phyloP scores from a whole-genome alignment of 2,888 invertebrate genomes.

The Dynastes hyllus region DNA sequence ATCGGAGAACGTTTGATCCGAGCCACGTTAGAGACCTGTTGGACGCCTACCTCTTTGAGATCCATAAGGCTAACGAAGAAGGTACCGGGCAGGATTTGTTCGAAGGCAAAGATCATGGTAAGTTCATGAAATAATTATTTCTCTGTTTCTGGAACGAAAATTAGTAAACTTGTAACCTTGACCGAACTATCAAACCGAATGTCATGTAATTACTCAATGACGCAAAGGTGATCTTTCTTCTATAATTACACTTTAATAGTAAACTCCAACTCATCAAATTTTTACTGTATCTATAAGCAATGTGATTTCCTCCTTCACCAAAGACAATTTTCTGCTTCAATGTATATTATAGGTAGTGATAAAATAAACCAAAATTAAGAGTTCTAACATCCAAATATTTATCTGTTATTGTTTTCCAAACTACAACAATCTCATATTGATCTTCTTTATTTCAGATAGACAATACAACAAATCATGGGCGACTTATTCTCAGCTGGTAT shows the following conservation, averaged over 20 bases:
- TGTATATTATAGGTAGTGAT: neutral
- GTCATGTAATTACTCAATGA: neutral
- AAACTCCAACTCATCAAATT: no score
- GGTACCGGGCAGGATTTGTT: constrained; percentile 83
- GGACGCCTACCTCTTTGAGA: constrained; percentile 90
- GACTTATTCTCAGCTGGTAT: constrained; percentile 94
- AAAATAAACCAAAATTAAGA: neutral
- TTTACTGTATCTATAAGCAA: no score
- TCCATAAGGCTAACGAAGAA: constrained; percentile 86
- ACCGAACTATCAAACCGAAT: neutral
- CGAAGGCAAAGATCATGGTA: constrained; percentile 90
- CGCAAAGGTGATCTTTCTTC: no score
- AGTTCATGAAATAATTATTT: constrained; percentile 64
- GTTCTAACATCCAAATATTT: neutral
- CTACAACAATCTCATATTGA: neutral
- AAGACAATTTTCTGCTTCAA: no score
- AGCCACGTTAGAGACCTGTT: constrained; percentile 87
- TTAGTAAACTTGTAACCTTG: neutral
- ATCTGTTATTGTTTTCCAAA: neutral
- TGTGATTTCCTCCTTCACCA: no score
- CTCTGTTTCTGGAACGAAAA: no score
- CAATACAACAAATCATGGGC: constrained; percentile 94
- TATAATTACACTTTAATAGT: no score
- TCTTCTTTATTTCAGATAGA: constrained; percentile 76
- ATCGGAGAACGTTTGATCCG: constrained; percentile 83